Base-by-base conservation (phyloP, 1,140 invertebrate species). In the Atta colombica region DNA sequence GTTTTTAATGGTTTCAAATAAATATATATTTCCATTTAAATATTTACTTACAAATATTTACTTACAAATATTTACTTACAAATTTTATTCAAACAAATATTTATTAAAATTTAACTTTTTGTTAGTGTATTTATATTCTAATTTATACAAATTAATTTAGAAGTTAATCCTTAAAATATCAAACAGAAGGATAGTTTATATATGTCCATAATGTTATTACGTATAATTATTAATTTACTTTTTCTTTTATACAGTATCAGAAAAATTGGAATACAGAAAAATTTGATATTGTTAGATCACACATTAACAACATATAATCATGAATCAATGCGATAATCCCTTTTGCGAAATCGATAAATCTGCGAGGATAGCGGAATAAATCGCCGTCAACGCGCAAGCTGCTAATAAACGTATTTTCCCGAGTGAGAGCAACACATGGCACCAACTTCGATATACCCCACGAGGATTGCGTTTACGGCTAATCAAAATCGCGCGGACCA, bases 381-480 rank as follows among this genome's bases (percentile, higher is more conserved):
- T 80, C 49, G 63, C 31, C 49, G 31, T 81, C 63, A 55, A 39
- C 66, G 49, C 51, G 63, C 77, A 28, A 28, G 12, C 6, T 31
- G n/a, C n/a, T 35, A 55, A 31, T 28, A 66, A 71, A 81, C 16
- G 63, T 35, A 49, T 69, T 25, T 35, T 51, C 21, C 49, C 60
- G 72, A 68, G 55, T 45, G 63, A 18, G 65, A 39, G 49, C 35
- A 69, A 71, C n/a, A n/a, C 45, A 21, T 53, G 16, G n/a, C 78
- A 45, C 39, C 39, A 10, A 51, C 14, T 14, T 21, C 71, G 49
- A 39, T 68, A 55, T 2, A 25, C 86, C 84, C 77, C 84, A n/a
- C 12, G 84, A 60, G 88, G 58, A 77, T 87, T 66, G 84, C 77
- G 77, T 88, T 88, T 86, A 84, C 82, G 85, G 60, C 69, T 89